phyloP scores from a whole-genome alignment of 2,113 vertebrate species.

The Nipponia nippon region DNA sequence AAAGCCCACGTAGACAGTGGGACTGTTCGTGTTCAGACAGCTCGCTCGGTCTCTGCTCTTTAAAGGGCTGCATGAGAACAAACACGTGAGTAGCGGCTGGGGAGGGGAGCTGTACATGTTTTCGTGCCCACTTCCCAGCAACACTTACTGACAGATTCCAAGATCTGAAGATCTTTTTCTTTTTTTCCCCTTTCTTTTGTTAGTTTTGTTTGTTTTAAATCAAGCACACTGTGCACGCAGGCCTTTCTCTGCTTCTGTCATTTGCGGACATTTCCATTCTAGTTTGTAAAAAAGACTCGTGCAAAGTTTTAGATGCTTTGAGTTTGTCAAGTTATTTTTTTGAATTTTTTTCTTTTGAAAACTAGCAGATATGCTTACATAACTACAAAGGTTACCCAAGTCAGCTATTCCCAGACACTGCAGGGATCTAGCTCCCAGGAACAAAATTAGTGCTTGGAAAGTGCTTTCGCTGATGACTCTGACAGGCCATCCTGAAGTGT shows the following conservation, averaged over 20 bases:
- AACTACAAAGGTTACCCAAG: background rate
- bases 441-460: background rate
- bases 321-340: background rate
- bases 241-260: background rate
- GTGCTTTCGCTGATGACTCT: background rate
- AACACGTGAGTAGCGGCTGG: background rate
- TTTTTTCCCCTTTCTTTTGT: background rate
- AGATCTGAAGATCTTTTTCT: background rate
- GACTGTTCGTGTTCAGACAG: slow-evolving; percentile 17
- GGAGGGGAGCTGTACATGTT: background rate
- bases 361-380: fast-evolving
- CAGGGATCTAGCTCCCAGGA: background rate
- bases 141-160: background rate
- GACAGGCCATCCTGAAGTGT: background rate
- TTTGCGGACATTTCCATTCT: background rate
- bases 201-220: background rate
- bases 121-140: background rate
- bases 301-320: background rate
- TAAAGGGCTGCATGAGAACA: background rate
- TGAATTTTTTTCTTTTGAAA: background rate
- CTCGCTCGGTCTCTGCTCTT: background rate
- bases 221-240: fast-evolving
- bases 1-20: slow-evolving; percentile 6
- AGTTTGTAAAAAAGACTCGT: background rate
- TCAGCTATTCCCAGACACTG: background rate